Evolutionary conservation across 2,113 vertebrate species (phyloP), one percentile per base, ranked within the genome.

Genomic region (Lophochroa leadbeateri): DNA sequence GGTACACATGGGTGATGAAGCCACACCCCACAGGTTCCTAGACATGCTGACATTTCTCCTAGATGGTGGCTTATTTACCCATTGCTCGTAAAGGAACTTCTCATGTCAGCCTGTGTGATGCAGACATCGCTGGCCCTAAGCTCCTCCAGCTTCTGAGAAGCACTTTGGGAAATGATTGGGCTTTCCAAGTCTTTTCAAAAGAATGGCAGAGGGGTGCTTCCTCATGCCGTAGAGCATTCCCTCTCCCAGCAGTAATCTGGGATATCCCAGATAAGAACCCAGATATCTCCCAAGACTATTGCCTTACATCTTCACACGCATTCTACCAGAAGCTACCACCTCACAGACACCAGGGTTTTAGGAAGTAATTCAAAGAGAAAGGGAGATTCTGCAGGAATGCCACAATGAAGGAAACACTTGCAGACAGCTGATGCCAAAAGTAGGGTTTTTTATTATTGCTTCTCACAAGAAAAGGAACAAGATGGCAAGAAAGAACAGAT

Each of bases 141-240:
- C 43, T 44, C 43, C 14, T 17, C 43, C 43, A 44, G 2, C 8
- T 57, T 33, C 29, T 55, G 19, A 9, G 49, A 4, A 69, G 16
- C 8, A 1, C 25, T 37, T 39, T 60, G 17, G 17, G 17, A 3
- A 21, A 53, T 46, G 17, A 6, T 65, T 44, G 12, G 39, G 7
- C 8, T 28, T 76, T 57, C 41, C 31, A 8, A 24, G 33, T 6
- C 25, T 81, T 47, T 17, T 46, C 7, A 50, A 43, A 55, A 8
- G 65, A 19, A 6, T 1, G 9, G 44, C 27, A 37, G 17, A 44
- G n/a, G 0, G 0, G 8, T 7, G 20, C 35, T 80, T 67, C 50
- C 41, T 43, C 0, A 0, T 19, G 61, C 21, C 1, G 4, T 6
- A 19, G 16, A 60, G 28, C 28, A 35, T 14, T 21, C 41, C 33